Evolutionary conservation across 2,888 invertebrate genomes (phyloP), one percentile per base, ranked within the genome.

Genomic region (Ommatoiulus sabulosus): DNA sequence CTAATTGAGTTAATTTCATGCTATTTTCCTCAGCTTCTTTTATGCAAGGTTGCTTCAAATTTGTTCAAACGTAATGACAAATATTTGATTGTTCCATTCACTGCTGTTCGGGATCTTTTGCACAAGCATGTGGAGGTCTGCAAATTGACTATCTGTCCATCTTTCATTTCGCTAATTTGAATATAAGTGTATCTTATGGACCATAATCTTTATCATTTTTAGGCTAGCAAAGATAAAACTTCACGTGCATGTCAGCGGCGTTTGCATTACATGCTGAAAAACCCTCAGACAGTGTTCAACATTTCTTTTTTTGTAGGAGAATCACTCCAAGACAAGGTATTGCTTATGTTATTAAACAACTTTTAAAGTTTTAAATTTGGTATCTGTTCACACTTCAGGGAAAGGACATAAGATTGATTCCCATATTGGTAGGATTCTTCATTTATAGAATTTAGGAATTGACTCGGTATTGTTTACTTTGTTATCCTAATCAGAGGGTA

Each of bases 221-320:
- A 92, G 91, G 89, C 90, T 86, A 94, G 95, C 0, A 92, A 93
- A 46, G 95, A 95, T 91, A 96, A 96, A 92, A 96, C 96, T 0
- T 94, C 95, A 0, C 92, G 93, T 86, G 95, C 96, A 0, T 95
- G 96, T 91, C 94, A 95, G 90, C 93, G 96, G 15, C 93, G 96
- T 24, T 92, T 95, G 3, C 91, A 94, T 80, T 95, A 95, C 91
- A 94, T 96, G 91, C 92, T 95, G 91, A 94, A 94, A 90, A 94
- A 94, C 90, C 93, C 94, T 0, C 93, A 94, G 5, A 95, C 95
- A 1, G 92, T 93, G 17, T 94, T 94, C 63, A 95, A 95, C 90
- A 94, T 95, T 0, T 92, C 94, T 6, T 92, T 95, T 15, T 95
- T 94, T 91, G 92, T 95, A 6, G 94, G 95, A 89, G 95, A 95